phyloP scores from a whole-genome alignment of 2,113 vertebrate species.

The Aphelocoma coerulescens region DNA sequence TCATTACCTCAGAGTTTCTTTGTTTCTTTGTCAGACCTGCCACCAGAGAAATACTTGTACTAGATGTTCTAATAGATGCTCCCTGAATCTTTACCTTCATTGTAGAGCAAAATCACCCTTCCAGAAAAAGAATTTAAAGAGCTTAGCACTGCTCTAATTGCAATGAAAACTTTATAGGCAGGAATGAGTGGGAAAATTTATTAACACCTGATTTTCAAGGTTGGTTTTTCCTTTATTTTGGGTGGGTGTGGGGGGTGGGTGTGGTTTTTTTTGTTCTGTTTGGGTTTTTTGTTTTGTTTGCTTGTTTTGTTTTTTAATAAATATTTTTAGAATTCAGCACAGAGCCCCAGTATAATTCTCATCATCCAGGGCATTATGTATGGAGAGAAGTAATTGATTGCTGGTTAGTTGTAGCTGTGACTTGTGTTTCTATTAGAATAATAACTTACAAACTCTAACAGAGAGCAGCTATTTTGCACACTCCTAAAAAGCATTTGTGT shows the following conservation, averaged over 20 bases:
- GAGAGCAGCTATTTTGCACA: conserved; percentile 53
- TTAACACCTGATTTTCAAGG: background rate
- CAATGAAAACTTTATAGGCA: background rate
- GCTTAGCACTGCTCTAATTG: background rate
- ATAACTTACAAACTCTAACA: conserved; percentile 1
- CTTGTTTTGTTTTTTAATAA: background rate
- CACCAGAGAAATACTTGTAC: background rate
- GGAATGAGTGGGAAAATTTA: background rate
- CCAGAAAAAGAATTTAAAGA: background rate
- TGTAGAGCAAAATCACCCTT: background rate
- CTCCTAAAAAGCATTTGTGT: conserved; percentile 45
- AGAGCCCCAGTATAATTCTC: background rate
- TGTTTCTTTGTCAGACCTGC: background rate
- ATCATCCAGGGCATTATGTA: background rate
- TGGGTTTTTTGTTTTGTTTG: background rate
- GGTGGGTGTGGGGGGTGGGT: rapidly evolving
- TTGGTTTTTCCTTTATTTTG: background rate
- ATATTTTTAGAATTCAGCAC: conserved; percentile 2
- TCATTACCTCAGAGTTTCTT: background rate
- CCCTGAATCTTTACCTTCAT: background rate
- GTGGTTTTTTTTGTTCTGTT: background rate
- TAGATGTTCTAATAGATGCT: background rate
- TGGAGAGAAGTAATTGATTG: conserved; percentile 43
- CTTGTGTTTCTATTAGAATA: conserved; percentile 50
- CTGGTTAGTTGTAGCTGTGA: conserved; percentile 45